phyloP scores from a whole-genome alignment of 2,113 vertebrate genomes.

The Pica pica region DNA sequence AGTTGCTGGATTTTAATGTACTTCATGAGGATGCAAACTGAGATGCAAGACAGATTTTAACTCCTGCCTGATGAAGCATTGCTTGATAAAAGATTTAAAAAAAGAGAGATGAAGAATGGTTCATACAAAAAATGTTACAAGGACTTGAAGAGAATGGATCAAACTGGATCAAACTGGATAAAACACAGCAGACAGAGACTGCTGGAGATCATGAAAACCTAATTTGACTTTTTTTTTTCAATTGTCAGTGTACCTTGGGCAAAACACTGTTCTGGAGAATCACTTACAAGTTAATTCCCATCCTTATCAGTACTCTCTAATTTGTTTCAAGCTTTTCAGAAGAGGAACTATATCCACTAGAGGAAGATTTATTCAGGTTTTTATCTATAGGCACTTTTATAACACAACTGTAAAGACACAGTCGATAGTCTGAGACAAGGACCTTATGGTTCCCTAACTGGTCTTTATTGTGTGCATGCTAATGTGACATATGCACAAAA shows the following conservation, averaged over 20 bases:
- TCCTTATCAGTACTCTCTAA: background rate
- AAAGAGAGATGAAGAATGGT: background rate
- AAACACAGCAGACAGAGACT: background rate
- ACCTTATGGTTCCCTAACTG: fast-evolving
- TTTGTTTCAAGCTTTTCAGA: background rate
- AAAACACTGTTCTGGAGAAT: background rate
- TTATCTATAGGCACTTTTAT: background rate
- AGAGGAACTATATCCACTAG: background rate
- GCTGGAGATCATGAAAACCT: background rate
- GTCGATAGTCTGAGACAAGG: background rate
- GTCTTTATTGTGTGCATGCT: background rate
- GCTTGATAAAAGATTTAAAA: background rate
- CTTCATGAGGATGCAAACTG: background rate
- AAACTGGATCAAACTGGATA: background rate
- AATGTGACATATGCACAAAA: background rate
- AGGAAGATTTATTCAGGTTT: background rate
- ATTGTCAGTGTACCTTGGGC: background rate
- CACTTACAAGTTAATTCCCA: background rate
- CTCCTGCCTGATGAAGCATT: background rate
- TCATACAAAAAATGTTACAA: background rate
- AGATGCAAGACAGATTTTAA: background rate
- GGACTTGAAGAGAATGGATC: background rate
- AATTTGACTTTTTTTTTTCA: background rate
- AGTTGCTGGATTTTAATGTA: background rate
- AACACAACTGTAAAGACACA: background rate